Base-by-base conservation (phyloP, 2,797 vertebrate genomes). In the Avahi laniger region DNA sequence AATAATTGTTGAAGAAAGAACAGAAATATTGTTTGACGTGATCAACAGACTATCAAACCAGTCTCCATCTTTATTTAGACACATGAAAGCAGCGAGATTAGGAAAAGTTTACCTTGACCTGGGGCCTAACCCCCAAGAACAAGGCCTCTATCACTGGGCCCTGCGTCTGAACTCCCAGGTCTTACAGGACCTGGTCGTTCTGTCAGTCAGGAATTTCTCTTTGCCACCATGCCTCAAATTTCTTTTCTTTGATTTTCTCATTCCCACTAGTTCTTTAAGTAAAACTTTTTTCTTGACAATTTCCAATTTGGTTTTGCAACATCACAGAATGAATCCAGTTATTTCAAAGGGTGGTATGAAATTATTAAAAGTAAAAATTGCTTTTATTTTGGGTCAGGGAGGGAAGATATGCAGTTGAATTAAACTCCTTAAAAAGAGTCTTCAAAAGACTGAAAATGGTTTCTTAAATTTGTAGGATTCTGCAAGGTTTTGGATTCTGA, bases 381-480 rank as follows among this genome's bases (percentile, higher is more conserved):
- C 22, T 79, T 92, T 73, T 69, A 38, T 46, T 91, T 86, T n/a
- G n/a, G 52, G 50, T 50, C 11, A 30, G 13, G 33, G 52, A 84
- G 26, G 9, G 10, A 82, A 88, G 28, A 20, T 73, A 13, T n/a
- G 9, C 5, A 12, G 52, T 67, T 89, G 67, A 91, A 76, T 69
- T 57, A 73, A 82, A 50, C 63, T 33, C 28, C 61, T 63, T 79
- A 22, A 54, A 57, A 63, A 43, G 65, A 43, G 22, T 28, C 13
- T 7, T 22, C 12, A 10, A 43, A 54, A 54, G 57, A 38, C 17
- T 41, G 28, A 57, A 17, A 69, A 80, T 38, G 28, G 5, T 76
- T 70, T 52, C 57, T 85, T 95, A 87, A 48, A 38, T 80, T 67
- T 78, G 76, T 43, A 67, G 43, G 78, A 57, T 63, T 94, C 48